Evolutionary conservation across 2,888 invertebrate genomes (phyloP).

Genomic region (Venustoraphidia nigricollis): DNA sequence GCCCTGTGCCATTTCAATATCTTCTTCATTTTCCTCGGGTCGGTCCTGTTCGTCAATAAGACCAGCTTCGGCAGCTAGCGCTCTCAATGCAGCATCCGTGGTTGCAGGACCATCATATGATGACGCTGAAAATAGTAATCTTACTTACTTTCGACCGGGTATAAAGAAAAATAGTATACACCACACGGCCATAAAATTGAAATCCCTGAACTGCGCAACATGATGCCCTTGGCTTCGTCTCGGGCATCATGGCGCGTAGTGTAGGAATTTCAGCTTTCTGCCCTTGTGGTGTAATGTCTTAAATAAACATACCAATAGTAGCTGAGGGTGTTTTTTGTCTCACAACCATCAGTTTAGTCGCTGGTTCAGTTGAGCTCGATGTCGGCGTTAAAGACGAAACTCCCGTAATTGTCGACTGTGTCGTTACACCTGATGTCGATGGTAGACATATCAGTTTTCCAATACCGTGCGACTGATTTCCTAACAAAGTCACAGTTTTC

Average conservation of each 20-base stretch:
- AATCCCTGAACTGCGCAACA: too few species aligned
- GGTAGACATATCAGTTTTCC: conserved; percentile 26
- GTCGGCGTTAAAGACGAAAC: conserved; percentile 19
- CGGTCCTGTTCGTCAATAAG: conserved; percentile 27
- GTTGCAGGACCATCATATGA: conserved; percentile 41
- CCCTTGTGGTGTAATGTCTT: too few species aligned
- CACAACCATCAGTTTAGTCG: conserved; percentile 32
- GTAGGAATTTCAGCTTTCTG: too few species aligned
- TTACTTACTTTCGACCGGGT: too few species aligned
- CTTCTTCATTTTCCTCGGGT: conserved; percentile 3
- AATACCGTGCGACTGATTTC: conserved; percentile 17
- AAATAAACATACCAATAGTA: conserved; percentile 27
- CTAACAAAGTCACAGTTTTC: conserved; percentile 46
- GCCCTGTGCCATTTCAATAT: conserved; percentile 2
- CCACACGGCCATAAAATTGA: too few species aligned
- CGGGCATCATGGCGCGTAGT: too few species aligned
- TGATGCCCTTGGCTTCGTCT: too few species aligned
- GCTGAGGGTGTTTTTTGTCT: conserved; percentile 36
- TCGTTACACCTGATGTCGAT: conserved; percentile 3
- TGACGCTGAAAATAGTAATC: conserved; percentile 23
- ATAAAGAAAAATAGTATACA: too few species aligned
- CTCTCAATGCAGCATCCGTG: conserved; percentile 43
- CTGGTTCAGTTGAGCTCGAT: conserved; percentile 17
- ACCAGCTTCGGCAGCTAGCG: conserved; percentile 44
- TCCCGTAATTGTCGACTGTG: conserved; percentile 12